phyloP scores from a whole-genome alignment of 2,888 invertebrate species.

The Teinopalpus imperialis region DNA sequence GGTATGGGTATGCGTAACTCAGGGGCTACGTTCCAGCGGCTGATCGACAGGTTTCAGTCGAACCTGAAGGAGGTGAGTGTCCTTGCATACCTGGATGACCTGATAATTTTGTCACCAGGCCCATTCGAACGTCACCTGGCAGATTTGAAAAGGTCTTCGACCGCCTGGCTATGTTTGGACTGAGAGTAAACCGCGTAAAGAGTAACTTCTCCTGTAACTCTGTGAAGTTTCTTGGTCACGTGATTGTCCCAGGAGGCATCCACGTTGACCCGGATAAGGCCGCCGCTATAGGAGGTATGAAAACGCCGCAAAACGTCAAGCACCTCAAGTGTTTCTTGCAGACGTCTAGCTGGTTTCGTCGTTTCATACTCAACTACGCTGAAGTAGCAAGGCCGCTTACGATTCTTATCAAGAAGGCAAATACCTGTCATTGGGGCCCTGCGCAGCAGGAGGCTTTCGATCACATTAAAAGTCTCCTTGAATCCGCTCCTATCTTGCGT shows the following conservation, averaged over 20 bases:
- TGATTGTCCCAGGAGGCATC: conserved; percentile 37
- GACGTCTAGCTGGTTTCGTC: conserved; percentile 37
- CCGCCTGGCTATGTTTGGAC: conserved; percentile 30
- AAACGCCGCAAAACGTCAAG: conserved; percentile 31
- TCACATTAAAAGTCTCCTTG: conserved; percentile 5
- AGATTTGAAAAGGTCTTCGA: conserved; percentile 38
- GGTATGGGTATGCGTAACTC: conserved; percentile 33
- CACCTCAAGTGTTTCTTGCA: conserved; percentile 34
- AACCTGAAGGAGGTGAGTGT: conserved; percentile 19
- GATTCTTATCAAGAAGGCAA: conserved; percentile 32
- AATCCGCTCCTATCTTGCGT: conserved; percentile 26
- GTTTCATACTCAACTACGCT: conserved; percentile 34
- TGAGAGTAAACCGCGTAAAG: conserved; percentile 39
- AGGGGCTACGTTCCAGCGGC: conserved; percentile 34
- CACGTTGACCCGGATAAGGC: conserved; percentile 38
- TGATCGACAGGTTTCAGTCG: conserved; percentile 33
- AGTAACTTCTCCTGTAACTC: conserved; percentile 33
- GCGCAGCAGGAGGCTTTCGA: conserved; percentile 22
- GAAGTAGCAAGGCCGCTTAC: conserved; percentile 33
- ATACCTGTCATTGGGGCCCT: conserved; percentile 28
- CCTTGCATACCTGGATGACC: conserved; percentile 31
- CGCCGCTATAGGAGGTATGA: conserved; percentile 33
- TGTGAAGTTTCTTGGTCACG: conserved; percentile 41
- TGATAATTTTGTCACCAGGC: conserved; percentile 36
- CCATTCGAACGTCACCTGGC: conserved; percentile 34